Conservation (phyloP, 1,140 invertebrate genomes). For the Neotoxoptera formosana region DNA sequence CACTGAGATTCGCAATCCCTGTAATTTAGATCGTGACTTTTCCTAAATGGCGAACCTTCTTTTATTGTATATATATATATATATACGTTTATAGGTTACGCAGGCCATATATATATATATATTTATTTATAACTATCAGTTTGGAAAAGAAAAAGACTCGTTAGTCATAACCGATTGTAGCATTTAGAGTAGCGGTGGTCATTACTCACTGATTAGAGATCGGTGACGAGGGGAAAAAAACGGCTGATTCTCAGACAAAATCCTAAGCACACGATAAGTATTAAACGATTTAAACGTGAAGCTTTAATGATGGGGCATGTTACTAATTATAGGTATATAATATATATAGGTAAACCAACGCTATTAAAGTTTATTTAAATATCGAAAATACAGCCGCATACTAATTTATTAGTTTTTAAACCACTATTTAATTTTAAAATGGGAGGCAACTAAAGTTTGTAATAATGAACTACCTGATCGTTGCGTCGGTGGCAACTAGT, state of each 20-base stretch:
- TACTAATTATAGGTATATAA: background rate
- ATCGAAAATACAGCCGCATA: background rate
- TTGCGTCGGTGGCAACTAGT: background rate
- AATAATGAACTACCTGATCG: background rate
- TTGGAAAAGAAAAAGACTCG: background rate
- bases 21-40: slow-evolving; percentile 10
- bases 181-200: background rate
- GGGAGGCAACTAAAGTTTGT: background rate
- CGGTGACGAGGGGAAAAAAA: background rate
- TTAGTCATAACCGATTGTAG: background rate
- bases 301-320: background rate
- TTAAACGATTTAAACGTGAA: background rate
- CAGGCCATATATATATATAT: too few relatives aligned
- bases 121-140: background rate
- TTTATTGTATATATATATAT: background rate
- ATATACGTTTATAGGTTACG: background rate
- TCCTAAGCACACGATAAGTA: background rate
- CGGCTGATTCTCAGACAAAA: background rate
- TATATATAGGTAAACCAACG: too few relatives aligned
- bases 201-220: background rate
- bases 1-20: background rate
- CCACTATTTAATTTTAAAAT: background rate
- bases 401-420: background rate
- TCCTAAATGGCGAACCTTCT: background rate
- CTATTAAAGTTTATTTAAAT: background rate